phyloP scores from a whole-genome alignment of 92 coral and sea anemone genomes.

The Epizoanthus fatuus region DNA sequence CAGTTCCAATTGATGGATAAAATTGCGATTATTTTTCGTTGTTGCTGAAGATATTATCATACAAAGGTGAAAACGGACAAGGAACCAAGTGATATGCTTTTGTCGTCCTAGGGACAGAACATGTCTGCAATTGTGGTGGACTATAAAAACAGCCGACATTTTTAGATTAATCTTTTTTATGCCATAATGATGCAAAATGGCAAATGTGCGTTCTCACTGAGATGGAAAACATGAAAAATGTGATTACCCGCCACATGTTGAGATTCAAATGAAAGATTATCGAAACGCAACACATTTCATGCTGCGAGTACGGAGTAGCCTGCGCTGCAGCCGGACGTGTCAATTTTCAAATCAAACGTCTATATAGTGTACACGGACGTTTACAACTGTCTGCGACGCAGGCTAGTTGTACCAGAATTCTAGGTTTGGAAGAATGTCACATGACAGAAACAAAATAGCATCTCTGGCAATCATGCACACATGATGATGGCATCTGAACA shows the following conservation, averaged over 20 bases:
- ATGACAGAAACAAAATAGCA: too few relatives aligned
- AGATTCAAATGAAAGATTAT: background rate
- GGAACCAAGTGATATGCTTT: background rate
- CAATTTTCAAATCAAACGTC: too few relatives aligned
- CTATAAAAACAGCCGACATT: background rate
- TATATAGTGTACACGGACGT: too few relatives aligned
- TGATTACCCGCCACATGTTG: constrained; percentile 18
- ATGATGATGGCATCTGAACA: too few relatives aligned
- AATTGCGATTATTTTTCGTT: too few relatives aligned
- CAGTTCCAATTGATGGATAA: too few relatives aligned
- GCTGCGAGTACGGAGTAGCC: too few relatives aligned
- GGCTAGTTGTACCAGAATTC: too few relatives aligned
- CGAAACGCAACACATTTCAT: background rate
- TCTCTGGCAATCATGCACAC: too few relatives aligned
- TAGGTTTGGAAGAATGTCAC: too few relatives aligned
- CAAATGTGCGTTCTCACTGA: constrained; percentile 2
- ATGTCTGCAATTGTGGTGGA: background rate
- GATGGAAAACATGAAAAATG: constrained; percentile 4
- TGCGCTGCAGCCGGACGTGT: too few relatives aligned
- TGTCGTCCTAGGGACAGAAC: background rate
- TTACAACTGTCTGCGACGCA: too few relatives aligned
- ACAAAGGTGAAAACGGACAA: background rate
- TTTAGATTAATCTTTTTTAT: background rate
- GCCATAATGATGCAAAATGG: constrained; percentile 9
- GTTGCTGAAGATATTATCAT: background rate